These are phyloP conservation scores for Drosophila fulvimacula DNA, from an alignment of 2,888 invertebrate species.

Conservation along the genomic window DNA sequence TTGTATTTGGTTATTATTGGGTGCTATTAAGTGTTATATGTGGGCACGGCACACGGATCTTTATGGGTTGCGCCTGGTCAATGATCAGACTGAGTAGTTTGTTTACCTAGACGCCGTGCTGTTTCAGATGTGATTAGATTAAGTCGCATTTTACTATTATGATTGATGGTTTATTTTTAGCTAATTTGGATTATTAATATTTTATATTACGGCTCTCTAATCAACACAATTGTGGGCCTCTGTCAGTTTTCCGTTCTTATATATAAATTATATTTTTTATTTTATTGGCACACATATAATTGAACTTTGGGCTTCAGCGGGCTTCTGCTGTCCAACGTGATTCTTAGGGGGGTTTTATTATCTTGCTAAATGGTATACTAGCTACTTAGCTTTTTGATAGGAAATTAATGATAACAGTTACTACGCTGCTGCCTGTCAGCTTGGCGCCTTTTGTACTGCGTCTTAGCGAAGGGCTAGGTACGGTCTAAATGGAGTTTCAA, in stretches of 20 bases:
- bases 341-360: slow-evolving; percentile 34
- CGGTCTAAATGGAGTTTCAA: slow-evolving; percentile 8
- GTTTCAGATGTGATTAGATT: slow-evolving; percentile 70
- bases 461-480: slow-evolving; percentile 10
- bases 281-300: slow-evolving; percentile 43
- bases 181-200: slow-evolving; percentile 71
- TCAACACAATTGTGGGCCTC: slow-evolving; percentile 49
- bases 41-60: slow-evolving; percentile 7
- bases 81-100: slow-evolving; percentile 52
- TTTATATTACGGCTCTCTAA: slow-evolving; percentile 49
- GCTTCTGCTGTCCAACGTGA: slow-evolving; percentile 13
- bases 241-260: slow-evolving; percentile 10
- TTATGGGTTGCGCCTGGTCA: slow-evolving; percentile 20
- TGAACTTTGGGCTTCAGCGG: slow-evolving; percentile 59
- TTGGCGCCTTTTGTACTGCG: slow-evolving; percentile 21
- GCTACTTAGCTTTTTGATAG: slow-evolving; percentile 29
- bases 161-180: slow-evolving; percentile 76
- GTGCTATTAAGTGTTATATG: slow-evolving; percentile 7
- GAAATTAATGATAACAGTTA: slow-evolving; percentile 28
- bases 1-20: slow-evolving; percentile 17
- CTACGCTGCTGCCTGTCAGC: slow-evolving; percentile 9
- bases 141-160: slow-evolving; percentile 51
- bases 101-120: slow-evolving; percentile 77
- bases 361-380: slow-evolving; percentile 31
- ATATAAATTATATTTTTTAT: not conserved